Base-by-base conservation (phyloP, 2,888 invertebrate genomes). In the Diploptera punctata region DNA sequence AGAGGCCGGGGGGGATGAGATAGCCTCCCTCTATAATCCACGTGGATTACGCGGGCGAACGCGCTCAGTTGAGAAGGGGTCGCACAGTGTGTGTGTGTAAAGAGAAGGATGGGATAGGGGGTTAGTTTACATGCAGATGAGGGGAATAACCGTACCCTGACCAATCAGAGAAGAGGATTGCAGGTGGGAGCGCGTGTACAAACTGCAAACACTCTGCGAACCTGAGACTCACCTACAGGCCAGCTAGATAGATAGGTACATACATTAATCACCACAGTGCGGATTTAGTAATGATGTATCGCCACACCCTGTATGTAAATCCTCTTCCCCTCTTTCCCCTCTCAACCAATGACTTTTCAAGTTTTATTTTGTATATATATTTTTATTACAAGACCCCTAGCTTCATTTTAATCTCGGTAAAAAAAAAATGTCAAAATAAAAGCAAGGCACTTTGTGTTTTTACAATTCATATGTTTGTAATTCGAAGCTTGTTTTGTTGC, bases 101-200 rank as follows among this genome's bases (percentile, higher is more conserved):
- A 19, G 68, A 26, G 54, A 21, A 52, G 68, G 68, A 49, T 52
- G 68, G 33, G 19, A 65, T 65, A 65, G 47, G 13, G n/a, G n/a
- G n/a, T n/a, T n/a, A n/a, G n/a, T n/a, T n/a, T n/a, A n/a, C 19
- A 65, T 65, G 65, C 38, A 57, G 43, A 68, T 7, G 67, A 67
- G 47, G 44, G 47, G 47, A 29, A 54, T 60, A 73, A 54, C 75
- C 65, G 73, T 60, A 44, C 57, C 26, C 69, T 60, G 76, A 68
- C 77, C 71, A 73, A 70, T 69, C 67, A 65, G 69, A 69, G 71
- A 69, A 72, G 68, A 69, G 72, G 69, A 65, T 65, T 65, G 70
- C 70, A 70, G 70, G 70, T 70, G 70, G 70, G 65, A 29, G 52
- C 33, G 19, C 29, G 21, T 24, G 26, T 24, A 43, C 43, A 31